Evolutionary conservation across 2,888 invertebrate genomes (phyloP), one percentile per base, ranked within the genome.

Genomic region (Zaprionus obscuricornis): DNA sequence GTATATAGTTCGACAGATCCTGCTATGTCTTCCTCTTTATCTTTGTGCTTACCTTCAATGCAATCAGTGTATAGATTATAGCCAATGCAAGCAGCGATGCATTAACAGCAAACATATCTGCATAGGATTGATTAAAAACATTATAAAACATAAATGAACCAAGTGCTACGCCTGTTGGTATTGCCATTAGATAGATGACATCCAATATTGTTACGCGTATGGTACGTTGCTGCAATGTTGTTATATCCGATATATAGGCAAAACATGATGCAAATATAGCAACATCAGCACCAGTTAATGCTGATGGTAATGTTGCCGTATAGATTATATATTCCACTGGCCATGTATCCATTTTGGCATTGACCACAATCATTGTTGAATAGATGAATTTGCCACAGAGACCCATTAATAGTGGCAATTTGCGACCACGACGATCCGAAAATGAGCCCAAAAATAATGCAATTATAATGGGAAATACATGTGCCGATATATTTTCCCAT

Each of bases 381-480:
- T 95, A 96, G 70, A 93, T 92, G 0, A 95, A 90, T 90, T 96
- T 96, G 10, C 96, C 96, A 1, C 92, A 51, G 4, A 96, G 89
- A 0, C 96, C 96, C 26, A 95, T 91, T 0, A 96, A 88, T 2
- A 96, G 87, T 0, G 95, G 94, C 26, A 94, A 88, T 88, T 96
- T 96, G 43, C 95, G 90, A 0, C 96, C 96, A 1, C 95, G 91
- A 65, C 93, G 93, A 87, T 96, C 96, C 50, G 95, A 96, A 92
- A 96, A 96, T 0, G 96, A 93, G 0, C 96, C 96, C 62, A 96
- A 91, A 87, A 96, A 96, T 52, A 96, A 91, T 0, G 96, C 95
- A 26, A 96, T 89, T 1, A 96, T 86, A 14, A 96, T 93, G 2
- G 96, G 96, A 34, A 95, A 93, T 0, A 93, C 88, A 76, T 96